Conservation (phyloP, 2,888 invertebrate genomes). For the Bibio marci region DNA sequence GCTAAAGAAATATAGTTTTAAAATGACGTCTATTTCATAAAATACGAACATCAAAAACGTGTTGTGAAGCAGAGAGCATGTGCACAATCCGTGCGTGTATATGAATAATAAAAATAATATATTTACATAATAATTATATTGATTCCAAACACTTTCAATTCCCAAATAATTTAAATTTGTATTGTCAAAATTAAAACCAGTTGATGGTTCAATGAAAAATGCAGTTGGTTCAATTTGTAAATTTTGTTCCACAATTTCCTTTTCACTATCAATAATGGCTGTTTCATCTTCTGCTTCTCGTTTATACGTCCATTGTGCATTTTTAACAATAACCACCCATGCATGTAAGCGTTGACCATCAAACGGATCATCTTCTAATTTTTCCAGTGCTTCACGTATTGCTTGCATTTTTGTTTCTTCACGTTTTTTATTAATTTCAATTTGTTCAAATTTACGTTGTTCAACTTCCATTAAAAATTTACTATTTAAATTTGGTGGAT, state of each 20-base stretch:
- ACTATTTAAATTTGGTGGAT: slow-evolving; percentile 37
- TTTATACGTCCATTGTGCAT: slow-evolving; percentile 20
- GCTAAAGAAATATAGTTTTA: no score
- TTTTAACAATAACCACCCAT: slow-evolving; percentile 56
- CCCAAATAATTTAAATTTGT: slow-evolving; percentile 46
- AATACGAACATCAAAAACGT: no score
- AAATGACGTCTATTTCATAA: no score
- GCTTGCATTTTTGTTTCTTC: slow-evolving; percentile 19
- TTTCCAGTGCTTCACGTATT: slow-evolving; percentile 35
- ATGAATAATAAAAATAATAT: no score
- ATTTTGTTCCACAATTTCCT: slow-evolving; percentile 18
- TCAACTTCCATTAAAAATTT: slow-evolving; percentile 37
- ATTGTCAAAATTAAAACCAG: slow-evolving; percentile 46
- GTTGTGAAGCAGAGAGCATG: no score
- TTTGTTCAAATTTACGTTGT: slow-evolving; percentile 20
- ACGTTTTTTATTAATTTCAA: slow-evolving; percentile 11
- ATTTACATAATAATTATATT: slow-evolving; percentile 63
- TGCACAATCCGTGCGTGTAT: no score
- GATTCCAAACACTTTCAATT: slow-evolving; percentile 73
- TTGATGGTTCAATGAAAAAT: slow-evolving; percentile 72
- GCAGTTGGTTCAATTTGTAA: slow-evolving; percentile 26
- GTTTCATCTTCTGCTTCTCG: background rate
- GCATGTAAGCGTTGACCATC: slow-evolving; percentile 59
- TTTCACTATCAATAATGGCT: slow-evolving; percentile 11
- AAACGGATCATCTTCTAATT: slow-evolving; percentile 43